Evolutionary conservation across 2,113 vertebrate genomes (phyloP).

Genomic region (Hemichromis elongatus): DNA sequence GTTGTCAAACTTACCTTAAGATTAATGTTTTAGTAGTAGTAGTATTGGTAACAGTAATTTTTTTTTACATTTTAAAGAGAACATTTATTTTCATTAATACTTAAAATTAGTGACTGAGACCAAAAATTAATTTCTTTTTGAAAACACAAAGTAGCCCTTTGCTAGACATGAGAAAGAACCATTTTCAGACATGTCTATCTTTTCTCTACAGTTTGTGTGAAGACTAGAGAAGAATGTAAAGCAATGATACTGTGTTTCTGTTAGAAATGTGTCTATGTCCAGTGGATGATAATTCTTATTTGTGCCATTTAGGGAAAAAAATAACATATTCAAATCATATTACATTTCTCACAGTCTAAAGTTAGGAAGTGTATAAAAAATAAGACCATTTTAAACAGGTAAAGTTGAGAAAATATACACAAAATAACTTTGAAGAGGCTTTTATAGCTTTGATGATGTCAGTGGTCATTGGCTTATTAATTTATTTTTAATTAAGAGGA

Average conservation of each 20-base stretch:
- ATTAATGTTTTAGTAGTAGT: neutral
- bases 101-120: neutral
- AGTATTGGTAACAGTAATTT: neutral
- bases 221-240: neutral
- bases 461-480: neutral
- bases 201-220: neutral
- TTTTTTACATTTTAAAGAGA: neutral
- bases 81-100: neutral
- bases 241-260: neutral
- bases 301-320: neutral
- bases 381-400: neutral
- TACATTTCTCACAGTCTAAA: neutral
- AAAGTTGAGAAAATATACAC: neutral
- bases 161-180: neutral
- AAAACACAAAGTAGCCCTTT: neutral
- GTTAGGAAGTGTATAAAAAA: neutral
- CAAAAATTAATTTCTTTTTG: neutral
- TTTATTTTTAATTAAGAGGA: neutral
- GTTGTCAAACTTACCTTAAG: neutral
- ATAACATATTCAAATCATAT: neutral
- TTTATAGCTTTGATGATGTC: neutral
- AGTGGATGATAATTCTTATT: neutral
- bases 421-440: neutral
- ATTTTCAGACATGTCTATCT: neutral
- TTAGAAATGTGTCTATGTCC: neutral